phyloP scores from a whole-genome alignment of 2,113 vertebrate species.

The Lepisosteus oculatus region DNA sequence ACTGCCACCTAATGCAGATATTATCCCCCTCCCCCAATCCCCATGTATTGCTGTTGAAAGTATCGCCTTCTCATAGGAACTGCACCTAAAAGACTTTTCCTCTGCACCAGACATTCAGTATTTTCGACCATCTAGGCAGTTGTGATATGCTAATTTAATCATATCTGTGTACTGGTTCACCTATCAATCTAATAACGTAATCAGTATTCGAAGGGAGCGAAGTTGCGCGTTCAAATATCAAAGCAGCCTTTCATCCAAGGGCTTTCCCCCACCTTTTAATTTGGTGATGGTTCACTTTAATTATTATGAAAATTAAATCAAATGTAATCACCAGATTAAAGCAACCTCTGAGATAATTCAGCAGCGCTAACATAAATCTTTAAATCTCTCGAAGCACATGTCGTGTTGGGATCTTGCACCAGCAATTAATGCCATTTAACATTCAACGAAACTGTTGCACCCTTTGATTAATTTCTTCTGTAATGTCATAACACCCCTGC shows the following conservation, averaged over 20 bases:
- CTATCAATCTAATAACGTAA: slow-evolving; percentile 72
- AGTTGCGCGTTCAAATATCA: slow-evolving; percentile 43
- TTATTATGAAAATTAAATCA: slow-evolving; percentile 74
- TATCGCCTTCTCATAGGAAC: slow-evolving; percentile 41
- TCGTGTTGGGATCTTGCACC: slow-evolving; percentile 29
- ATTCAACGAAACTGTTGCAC: slow-evolving; percentile 21
- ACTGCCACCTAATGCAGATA: slow-evolving; percentile 76
- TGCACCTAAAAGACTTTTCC: slow-evolving; percentile 28
- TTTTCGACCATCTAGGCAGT: slow-evolving; percentile 49
- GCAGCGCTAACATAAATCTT: slow-evolving; percentile 51
- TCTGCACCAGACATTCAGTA: slow-evolving; percentile 41
- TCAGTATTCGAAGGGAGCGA: slow-evolving; percentile 50
- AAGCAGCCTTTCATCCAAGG: slow-evolving; percentile 46
- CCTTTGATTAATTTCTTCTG: slow-evolving; percentile 11
- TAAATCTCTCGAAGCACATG: slow-evolving; percentile 59
- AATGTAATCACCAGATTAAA: slow-evolving; percentile 70
- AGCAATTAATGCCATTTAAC: slow-evolving; percentile 29
- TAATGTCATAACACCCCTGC: too few species aligned
- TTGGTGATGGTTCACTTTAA: slow-evolving; percentile 72
- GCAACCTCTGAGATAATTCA: slow-evolving; percentile 66
- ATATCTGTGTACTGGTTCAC: slow-evolving; percentile 59
- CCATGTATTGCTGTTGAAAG: slow-evolving; percentile 43
- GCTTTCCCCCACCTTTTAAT: slow-evolving; percentile 49
- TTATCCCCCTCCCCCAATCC: slow-evolving; percentile 36
- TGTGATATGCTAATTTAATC: slow-evolving; percentile 73